Percentiles rank a stretch among this genome's conserved stretches.
Evolutionary conservation across 2,888 invertebrate genomes (phyloP).

Genomic region (Odontothrips loti): DNA sequence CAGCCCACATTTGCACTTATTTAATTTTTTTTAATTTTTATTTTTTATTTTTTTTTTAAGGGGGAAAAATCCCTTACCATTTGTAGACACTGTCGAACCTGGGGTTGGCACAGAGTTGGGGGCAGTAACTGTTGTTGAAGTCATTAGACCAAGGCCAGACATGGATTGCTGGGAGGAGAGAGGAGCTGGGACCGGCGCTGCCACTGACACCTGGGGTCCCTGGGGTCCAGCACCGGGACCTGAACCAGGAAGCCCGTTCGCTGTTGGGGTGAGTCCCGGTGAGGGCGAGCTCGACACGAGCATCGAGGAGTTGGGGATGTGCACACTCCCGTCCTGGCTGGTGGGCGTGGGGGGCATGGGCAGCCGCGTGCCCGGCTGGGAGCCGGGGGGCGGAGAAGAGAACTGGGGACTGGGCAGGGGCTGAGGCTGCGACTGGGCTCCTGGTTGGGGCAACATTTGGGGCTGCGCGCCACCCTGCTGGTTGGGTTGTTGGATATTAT

Average conservation of each 20-base stretch:
- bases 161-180: constrained; percentile 28
- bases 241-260: constrained; percentile 25
- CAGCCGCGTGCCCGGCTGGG: constrained; percentile 42
- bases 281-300: constrained; percentile 28
- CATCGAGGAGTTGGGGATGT: not conserved
- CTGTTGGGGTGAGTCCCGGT: constrained; percentile 30
- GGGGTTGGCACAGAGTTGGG: constrained; percentile 48
- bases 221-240: not conserved
- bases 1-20: not conserved
- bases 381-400: constrained; percentile 56
- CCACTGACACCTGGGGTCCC: not conserved
- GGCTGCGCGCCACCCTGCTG: not conserved
- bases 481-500: not conserved
- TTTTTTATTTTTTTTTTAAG: not conserved
- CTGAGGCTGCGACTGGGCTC: not conserved
- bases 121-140: constrained; percentile 35
- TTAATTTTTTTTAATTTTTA: not conserved
- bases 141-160: constrained; percentile 28
- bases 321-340: constrained; percentile 10
- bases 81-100: constrained; percentile 41
- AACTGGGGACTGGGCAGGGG: constrained; percentile 51
- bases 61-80: not conserved
- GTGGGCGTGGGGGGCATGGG: constrained; percentile 31
- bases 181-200: constrained; percentile 21
- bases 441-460: not conserved